Evolutionary conservation across 2,888 invertebrate genomes (phyloP), one percentile per base, ranked within the genome.

Genomic region (Tetheella fluctuosa): DNA sequence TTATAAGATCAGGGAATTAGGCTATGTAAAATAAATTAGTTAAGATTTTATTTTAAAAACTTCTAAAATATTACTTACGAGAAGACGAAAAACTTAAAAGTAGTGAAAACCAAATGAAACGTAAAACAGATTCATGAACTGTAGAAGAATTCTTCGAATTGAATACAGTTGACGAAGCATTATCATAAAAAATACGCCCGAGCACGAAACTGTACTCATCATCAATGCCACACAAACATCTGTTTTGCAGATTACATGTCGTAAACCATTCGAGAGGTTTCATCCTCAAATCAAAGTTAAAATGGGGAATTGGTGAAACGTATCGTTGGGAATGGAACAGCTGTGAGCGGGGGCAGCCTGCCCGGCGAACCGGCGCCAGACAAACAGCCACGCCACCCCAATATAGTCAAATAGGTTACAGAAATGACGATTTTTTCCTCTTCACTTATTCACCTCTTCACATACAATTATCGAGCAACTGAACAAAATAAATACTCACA

Each of bases 351-450:
- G 54, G 53, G 39, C 55, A 59, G 57, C 55, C 60, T 61, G 57
- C 58, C 58, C 86, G 84, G 84, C 79, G 63, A 71, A 64, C 79
- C 80, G 79, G 81, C 81, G 80, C 79, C 73, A 57, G 65, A 62
- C 69, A 68, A 48, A 48, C 70, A 79, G 81, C 84, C 86, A 84
- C 83, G 86, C 84, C 82, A 85, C 79, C 80, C 85, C 81, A 79
- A 79, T 85, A 81, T 77, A 87, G 84, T 74, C 87, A 88, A 87
- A 86, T 88, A 90, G 90, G 89, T 90, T 88, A 89, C 80, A 77
- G 66, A 74, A 74, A 73, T 77, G 79, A 84, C 79, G 80, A 84
- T 79, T 79, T 78, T 79, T 76, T 69, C 55, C 20, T 20, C 55
- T 13, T 34, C 55, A 20, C 34, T 13, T 20, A 37, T 2, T 23